phyloP scores from a whole-genome alignment of 2,888 invertebrate species.

The Leucophora obtusa region DNA sequence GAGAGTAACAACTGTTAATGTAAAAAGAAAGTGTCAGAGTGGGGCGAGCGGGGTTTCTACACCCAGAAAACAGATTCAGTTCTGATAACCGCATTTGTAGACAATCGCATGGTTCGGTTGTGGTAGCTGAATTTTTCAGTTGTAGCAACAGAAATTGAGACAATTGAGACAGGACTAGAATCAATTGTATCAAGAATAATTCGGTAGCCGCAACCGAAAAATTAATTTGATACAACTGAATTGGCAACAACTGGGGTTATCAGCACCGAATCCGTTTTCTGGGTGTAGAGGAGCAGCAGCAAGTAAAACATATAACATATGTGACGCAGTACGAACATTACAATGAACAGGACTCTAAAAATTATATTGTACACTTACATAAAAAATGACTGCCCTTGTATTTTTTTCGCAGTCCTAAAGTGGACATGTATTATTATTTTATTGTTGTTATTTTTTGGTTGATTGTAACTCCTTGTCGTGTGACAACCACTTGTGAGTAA shows the following conservation, averaged over 20 bases:
- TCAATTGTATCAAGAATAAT: too few species aligned
- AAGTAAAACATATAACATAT: constrained; percentile 2
- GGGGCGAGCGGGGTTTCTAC: neutral
- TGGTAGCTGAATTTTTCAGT: too few species aligned
- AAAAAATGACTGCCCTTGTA: neutral
- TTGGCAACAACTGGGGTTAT: too few species aligned
- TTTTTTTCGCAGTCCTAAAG: constrained; percentile 5
- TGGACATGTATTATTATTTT: constrained; percentile 40
- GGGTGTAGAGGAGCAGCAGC: neutral
- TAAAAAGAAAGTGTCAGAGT: constrained; percentile 7
- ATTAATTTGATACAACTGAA: too few species aligned
- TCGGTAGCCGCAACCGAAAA: too few species aligned
- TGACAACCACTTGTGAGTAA: constrained; percentile 43
- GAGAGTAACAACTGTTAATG: constrained; percentile 28
- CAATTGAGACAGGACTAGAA: too few species aligned
- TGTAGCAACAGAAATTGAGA: too few species aligned
- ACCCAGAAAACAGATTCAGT: too few species aligned
- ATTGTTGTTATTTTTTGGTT: constrained; percentile 18
- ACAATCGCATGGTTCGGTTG: too few species aligned
- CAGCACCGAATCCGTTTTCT: too few species aligned
- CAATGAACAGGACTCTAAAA: neutral
- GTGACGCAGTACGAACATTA: neutral
- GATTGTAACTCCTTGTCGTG: constrained; percentile 24
- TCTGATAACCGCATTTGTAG: too few species aligned
- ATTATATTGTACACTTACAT: constrained; percentile 12